Evolutionary conservation across 2,797 vertebrate species (phyloP), one percentile per base, ranked within the genome.

Genomic region (Phylloscopus collybita): DNA sequence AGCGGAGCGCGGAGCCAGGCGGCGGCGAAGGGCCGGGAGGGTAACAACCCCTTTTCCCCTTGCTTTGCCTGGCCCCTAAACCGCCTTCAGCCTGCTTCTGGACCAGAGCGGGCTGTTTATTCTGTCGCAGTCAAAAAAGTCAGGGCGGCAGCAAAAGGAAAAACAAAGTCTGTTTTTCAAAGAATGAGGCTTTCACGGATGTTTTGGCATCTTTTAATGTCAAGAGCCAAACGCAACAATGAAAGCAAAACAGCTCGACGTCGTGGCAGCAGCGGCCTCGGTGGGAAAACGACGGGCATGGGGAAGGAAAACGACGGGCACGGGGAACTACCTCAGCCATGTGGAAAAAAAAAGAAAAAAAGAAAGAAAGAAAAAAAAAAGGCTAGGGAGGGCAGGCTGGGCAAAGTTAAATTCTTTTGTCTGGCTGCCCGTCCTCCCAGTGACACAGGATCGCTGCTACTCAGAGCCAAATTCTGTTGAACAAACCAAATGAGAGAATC

Each of bases 391-490:
- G 44, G 61, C 64, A 80, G 60, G 67, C n/a, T 61, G 69, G 13
- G 57, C 65, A 40, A 61, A 44, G 27, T 45, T 65, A 45, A 67
- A 65, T 96, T 72, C 90, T 95, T 96, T 94, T 75, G 86, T 92
- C 74, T 94, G 57, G 56, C 54, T 94, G 65, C 65, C 54, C 51
- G 83, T 87, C 82, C 65, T 76, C 60, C 88, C 54, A 7, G n/a
- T 73, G 71, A 86, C 70, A 82, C 21, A 71, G 51, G 75, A 90
- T 92, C 85, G 73, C 36, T 45, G 62, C 69, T 81, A 79, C 40
- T 90, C 71, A 72, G 64, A 93, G 95, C 85, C 79, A 94, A 88
- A 88, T 66, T 44, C 47, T 74, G 81, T 67, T 85, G 90, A 94
- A 49, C 74, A 81, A 91, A 92, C 89, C 95, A 83, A 70, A 60